Evolutionary conservation across 2,113 vertebrate species (phyloP).

Genomic region (Eptatretus burgeri): DNA sequence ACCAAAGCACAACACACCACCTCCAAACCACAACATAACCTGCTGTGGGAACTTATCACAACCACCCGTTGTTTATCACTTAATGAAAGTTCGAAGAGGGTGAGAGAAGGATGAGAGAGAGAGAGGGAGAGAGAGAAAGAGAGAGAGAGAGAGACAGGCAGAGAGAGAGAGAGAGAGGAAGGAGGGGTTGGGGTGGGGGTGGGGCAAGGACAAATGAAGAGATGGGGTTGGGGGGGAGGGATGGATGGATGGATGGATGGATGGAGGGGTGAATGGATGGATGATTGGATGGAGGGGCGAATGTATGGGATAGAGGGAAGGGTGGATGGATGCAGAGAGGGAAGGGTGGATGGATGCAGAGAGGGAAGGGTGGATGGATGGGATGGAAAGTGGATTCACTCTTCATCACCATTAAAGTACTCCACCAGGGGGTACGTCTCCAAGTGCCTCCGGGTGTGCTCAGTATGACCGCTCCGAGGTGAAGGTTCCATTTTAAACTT

Average conservation of each 20-base stretch:
- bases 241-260: background rate
- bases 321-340: background rate
- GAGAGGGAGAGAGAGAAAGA: background rate
- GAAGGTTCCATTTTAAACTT: no score
- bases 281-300: background rate
- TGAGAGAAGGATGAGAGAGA: background rate
- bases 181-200: no score
- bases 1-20: no score
- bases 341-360: background rate
- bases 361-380: background rate
- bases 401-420: no score
- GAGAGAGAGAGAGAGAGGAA: background rate
- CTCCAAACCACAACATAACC: no score
- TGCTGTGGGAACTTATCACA: no score
- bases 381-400: no score
- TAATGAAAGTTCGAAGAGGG: background rate
- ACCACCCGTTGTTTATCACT: no score
- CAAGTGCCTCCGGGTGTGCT: no score
- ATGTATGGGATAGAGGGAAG: background rate
- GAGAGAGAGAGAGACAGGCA: conserved; percentile 1
- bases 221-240: background rate
- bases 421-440: no score
- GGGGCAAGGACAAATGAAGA: background rate
- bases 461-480: no score
- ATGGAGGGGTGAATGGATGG: background rate